Conservation (phyloP, 1,140 invertebrate species). For the Drosophila nigrodunni region DNA sequence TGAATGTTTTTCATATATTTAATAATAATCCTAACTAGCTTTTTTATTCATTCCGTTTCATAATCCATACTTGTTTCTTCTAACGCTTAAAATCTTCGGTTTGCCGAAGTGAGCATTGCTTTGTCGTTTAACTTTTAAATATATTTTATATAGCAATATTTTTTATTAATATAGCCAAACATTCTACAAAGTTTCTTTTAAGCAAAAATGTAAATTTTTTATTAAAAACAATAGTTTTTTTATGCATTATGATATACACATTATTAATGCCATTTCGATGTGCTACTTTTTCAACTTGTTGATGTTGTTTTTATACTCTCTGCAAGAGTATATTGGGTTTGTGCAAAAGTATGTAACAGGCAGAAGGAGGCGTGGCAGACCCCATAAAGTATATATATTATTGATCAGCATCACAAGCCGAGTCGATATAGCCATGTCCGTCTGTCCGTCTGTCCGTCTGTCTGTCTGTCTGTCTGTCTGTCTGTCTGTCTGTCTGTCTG, state of each 20-base stretch:
- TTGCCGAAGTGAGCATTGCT: slow-evolving; percentile 1
- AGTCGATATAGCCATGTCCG: too few relatives aligned
- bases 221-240: slow-evolving; percentile 33
- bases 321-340: too few relatives aligned
- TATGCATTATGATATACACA: slow-evolving; percentile 36
- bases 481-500: too few relatives aligned
- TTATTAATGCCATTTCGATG: slow-evolving; percentile 44
- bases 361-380: too few relatives aligned
- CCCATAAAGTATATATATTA: too few relatives aligned
- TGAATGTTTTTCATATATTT: neutral
- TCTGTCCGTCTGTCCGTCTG: too few relatives aligned
- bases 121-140: neutral
- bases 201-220: slow-evolving; percentile 13
- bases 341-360: too few relatives aligned
- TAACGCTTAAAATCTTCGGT: neutral
- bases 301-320: slow-evolving; percentile 83
- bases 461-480: too few relatives aligned
- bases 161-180: slow-evolving; percentile 39
- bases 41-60: slow-evolving; percentile 3
- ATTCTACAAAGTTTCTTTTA: slow-evolving; percentile 22
- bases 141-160: slow-evolving; percentile 2
- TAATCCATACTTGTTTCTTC: neutral
- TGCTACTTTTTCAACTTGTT: slow-evolving; percentile 60
- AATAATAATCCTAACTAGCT: too few relatives aligned
- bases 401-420: too few relatives aligned